phyloP scores from a whole-genome alignment of 2,797 vertebrate species.

The Spheniscus humboldti region DNA sequence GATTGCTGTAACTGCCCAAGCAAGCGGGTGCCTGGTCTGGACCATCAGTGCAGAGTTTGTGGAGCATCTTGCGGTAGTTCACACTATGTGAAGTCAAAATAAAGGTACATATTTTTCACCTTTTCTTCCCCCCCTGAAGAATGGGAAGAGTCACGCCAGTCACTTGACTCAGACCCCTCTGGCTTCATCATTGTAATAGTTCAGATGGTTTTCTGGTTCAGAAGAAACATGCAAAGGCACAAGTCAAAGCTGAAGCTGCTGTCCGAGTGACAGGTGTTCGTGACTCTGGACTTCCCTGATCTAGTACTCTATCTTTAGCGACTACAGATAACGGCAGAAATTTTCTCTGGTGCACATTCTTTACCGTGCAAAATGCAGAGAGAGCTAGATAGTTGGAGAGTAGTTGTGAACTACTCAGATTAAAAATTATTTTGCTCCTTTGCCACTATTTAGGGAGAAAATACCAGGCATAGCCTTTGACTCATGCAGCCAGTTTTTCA shows the following conservation, averaged over 20 bases:
- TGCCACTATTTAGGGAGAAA: neutral
- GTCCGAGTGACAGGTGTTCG: neutral
- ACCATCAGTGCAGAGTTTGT: neutral
- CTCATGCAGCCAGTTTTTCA: neutral
- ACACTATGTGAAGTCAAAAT: neutral
- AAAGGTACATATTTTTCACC: neutral
- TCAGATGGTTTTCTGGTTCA: neutral
- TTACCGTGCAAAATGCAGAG: neutral
- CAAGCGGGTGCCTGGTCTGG: accelerated
- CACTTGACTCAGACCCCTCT: neutral
- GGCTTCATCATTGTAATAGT: neutral
- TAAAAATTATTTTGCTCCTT: neutral
- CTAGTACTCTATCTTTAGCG: neutral
- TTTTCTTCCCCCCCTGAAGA: neutral
- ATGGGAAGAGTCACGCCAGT: neutral
- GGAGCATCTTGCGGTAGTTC: neutral
- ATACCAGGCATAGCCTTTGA: neutral
- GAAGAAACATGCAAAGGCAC: neutral
- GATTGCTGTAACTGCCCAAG: neutral
- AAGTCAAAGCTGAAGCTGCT: neutral
- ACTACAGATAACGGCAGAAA: neutral
- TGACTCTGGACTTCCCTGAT: neutral
- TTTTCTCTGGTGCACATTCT: neutral
- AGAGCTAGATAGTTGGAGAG: neutral
- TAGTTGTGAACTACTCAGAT: neutral